These are phyloP conservation scores for Netelia virgata DNA, from an alignment of 2,888 invertebrate species.

Conservation along the genomic window DNA sequence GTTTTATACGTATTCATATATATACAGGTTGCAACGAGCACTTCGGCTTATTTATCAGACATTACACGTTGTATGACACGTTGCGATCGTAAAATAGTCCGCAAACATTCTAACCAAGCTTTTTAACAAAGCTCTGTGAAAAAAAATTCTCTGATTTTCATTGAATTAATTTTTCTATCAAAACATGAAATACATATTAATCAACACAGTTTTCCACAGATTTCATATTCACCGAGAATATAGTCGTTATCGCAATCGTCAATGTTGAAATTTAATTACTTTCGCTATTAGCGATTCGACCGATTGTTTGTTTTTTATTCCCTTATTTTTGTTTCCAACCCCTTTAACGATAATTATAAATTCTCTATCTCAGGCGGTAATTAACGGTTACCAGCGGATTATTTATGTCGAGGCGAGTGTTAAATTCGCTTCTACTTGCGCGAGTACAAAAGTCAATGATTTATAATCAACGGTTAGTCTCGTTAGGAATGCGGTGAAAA, in stretches of 20 bases:
- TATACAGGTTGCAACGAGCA: conserved; percentile 8
- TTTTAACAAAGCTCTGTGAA: neutral
- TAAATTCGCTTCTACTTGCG: neutral
- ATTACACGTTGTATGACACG: neutral
- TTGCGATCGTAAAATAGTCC: neutral
- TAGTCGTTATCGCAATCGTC: neutral
- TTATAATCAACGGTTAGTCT: conserved; percentile 46
- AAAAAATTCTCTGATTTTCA: neutral
- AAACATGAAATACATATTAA: neutral
- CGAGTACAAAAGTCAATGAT: conserved; percentile 45
- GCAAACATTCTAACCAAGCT: neutral
- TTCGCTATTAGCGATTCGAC: neutral
- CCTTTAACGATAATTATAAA: too few species aligned
- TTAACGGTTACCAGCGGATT: neutral
- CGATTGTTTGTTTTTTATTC: neutral
- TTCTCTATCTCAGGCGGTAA: neutral
- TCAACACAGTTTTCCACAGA: neutral
- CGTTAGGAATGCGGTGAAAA: conserved; percentile 63
- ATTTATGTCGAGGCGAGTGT: conserved; percentile 5
- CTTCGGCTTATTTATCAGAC: conserved; percentile 11
- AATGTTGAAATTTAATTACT: neutral
- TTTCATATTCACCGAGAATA: neutral
- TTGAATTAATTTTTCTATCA: neutral
- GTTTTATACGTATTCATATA: conserved; percentile 25
- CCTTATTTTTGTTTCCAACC: too few species aligned